phyloP scores from a whole-genome alignment of 37 sponge, comb jelly and placozoan genomes.

The Diacarnus erythraeanus region DNA sequence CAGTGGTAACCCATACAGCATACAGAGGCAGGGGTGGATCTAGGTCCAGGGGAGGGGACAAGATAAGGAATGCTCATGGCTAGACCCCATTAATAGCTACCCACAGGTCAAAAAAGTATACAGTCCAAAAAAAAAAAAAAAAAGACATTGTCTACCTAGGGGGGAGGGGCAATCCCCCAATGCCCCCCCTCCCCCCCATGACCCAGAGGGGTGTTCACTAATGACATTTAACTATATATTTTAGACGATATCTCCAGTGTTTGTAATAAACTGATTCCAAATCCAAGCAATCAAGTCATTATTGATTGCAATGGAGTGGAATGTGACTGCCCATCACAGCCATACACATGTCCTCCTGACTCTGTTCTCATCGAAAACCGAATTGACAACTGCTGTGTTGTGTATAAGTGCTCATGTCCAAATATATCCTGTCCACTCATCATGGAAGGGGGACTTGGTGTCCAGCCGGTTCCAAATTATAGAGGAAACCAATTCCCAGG shows the following conservation, averaged over 20 bases:
- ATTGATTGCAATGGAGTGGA: neutral
- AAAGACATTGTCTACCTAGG: too few relatives aligned
- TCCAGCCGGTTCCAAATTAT: conserved; percentile 59
- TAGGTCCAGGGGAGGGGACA: too few relatives aligned
- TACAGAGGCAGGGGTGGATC: too few relatives aligned
- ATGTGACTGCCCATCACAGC: conserved; percentile 65
- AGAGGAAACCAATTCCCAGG: conserved; percentile 78
- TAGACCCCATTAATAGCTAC: too few relatives aligned
- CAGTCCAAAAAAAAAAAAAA: too few relatives aligned
- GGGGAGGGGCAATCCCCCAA: too few relatives aligned
- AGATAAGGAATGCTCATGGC: too few relatives aligned
- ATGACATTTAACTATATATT: too few relatives aligned
- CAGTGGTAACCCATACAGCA: too few relatives aligned
- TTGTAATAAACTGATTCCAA: neutral
- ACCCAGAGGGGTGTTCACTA: too few relatives aligned
- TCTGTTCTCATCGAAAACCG: conserved; percentile 60
- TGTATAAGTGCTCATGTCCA: conserved; percentile 77
- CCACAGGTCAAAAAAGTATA: too few relatives aligned
- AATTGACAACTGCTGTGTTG: conserved; percentile 62
- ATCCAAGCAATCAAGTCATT: neutral
- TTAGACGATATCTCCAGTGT: neutral
- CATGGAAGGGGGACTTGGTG: conserved; percentile 70
- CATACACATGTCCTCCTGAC: conserved; percentile 69
- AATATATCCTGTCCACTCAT: conserved; percentile 62
- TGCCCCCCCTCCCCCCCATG: too few relatives aligned